These are phyloP conservation scores for Aelia acuminata DNA, from an alignment of 2,888 invertebrate genomes.

Conservation along the genomic window DNA sequence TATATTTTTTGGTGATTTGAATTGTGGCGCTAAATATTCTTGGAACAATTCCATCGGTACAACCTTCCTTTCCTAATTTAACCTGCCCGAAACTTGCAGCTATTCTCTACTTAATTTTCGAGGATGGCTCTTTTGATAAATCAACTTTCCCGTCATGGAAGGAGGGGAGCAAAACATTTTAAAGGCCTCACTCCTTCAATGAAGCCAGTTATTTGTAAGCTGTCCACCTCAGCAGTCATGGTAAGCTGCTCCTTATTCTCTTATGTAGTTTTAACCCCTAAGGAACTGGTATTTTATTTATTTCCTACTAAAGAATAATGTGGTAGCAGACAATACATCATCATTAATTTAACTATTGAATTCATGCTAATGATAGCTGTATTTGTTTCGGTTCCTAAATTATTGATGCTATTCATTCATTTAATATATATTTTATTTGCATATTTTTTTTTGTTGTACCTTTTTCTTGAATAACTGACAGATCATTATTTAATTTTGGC, in stretches of 20 bases:
- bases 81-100: slow-evolving; percentile 25
- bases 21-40: slow-evolving; percentile 20
- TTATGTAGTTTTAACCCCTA: slow-evolving; percentile 41
- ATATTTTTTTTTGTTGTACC: background rate
- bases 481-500: background rate
- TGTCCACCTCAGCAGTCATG: slow-evolving; percentile 61
- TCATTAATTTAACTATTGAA: background rate
- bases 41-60: slow-evolving; percentile 26
- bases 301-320: background rate
- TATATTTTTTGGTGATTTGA: background rate
- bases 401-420: background rate
- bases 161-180: slow-evolving; percentile 63
- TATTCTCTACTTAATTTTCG: background rate
- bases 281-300: background rate
- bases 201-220: slow-evolving; percentile 60
- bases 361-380: background rate
- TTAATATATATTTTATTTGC: background rate
- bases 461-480: background rate
- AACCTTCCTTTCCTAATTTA: slow-evolving; percentile 52
- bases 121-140: slow-evolving; percentile 64
- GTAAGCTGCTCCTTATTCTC: slow-evolving; percentile 55
- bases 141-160: slow-evolving; percentile 63
- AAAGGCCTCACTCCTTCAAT: slow-evolving; percentile 61
- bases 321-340: too few relatives aligned
- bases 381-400: background rate